A percentile compares a stretch with the other conserved stretches of the same genome.
Conservation (phyloP, 2,888 invertebrate species). For the Patella pellucida region DNA sequence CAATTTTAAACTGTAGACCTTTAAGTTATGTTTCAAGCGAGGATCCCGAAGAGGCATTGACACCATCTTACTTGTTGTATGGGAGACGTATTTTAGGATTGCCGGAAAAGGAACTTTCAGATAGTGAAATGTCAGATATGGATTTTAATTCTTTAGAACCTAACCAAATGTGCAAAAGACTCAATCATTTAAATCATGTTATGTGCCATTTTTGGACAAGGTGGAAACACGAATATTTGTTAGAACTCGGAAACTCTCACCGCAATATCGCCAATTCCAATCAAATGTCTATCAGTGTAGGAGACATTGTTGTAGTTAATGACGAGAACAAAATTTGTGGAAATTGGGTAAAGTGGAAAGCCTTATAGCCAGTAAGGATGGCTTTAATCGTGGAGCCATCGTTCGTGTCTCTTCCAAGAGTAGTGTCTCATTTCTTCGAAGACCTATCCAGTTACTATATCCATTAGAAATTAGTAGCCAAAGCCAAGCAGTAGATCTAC, state of each 20-base stretch:
- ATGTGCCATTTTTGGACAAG: neutral
- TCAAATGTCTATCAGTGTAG: neutral
- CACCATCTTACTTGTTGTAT: conserved; percentile 9
- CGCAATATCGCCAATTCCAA: neutral
- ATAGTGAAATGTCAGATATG: neutral
- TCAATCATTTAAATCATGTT: neutral
- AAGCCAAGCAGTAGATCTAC: too few relatives aligned
- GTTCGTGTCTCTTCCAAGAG: neutral
- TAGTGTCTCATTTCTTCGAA: neutral
- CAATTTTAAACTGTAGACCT: conserved; percentile 12
- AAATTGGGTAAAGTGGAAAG: conserved; percentile 2
- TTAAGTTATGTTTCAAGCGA: conserved; percentile 1
- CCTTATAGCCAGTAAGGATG: neutral
- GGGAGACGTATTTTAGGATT: neutral
- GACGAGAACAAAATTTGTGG: neutral
- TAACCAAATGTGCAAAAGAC: neutral
- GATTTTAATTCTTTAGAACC: too few relatives aligned
- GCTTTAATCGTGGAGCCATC: neutral
- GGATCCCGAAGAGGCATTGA: conserved; percentile 7
- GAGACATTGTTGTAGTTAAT: neutral
- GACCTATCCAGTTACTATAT: neutral
- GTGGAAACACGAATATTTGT: neutral
- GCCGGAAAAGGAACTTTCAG: neutral
- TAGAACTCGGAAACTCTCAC: neutral
- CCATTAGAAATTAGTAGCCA: neutral